phyloP scores from a whole-genome alignment of 1,140 invertebrate genomes.

The Campodea augens region DNA sequence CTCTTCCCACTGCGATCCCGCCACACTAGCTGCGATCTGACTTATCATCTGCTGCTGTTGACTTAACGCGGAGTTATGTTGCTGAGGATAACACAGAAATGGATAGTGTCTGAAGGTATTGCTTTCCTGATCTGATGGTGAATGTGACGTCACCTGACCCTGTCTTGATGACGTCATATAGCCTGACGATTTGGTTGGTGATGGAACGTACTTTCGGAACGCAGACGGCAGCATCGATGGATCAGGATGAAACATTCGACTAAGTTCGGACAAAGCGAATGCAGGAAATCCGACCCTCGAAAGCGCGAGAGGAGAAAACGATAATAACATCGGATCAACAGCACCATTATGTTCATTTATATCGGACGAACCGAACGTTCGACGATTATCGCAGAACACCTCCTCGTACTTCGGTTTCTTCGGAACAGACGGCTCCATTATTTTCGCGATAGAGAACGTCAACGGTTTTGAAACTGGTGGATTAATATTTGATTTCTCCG shows the following conservation, averaged over 20 bases:
- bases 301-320: neutral
- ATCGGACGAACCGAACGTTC: no score
- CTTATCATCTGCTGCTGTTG: slow-evolving; percentile 26
- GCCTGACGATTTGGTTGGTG: neutral
- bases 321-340: neutral
- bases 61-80: slow-evolving; percentile 38
- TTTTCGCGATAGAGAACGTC: slow-evolving; percentile 73
- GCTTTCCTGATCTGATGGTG: no score
- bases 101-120: slow-evolving; percentile 34
- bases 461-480: slow-evolving; percentile 22
- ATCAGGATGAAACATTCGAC: neutral
- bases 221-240: slow-evolving; percentile 28
- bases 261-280: neutral
- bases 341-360: neutral
- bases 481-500: no score
- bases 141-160: no score
- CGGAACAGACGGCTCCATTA: slow-evolving; percentile 55
- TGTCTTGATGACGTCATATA: neutral
- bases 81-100: slow-evolving; percentile 33
- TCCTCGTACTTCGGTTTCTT: neutral
- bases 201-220: slow-evolving; percentile 58
- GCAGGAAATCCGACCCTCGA: neutral
- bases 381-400: neutral
- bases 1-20: no score
- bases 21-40: slow-evolving; percentile 8